Evolutionary conservation across 1,140 invertebrate genomes (phyloP), one percentile per base, ranked within the genome.

Genomic region (Euura lappo): DNA sequence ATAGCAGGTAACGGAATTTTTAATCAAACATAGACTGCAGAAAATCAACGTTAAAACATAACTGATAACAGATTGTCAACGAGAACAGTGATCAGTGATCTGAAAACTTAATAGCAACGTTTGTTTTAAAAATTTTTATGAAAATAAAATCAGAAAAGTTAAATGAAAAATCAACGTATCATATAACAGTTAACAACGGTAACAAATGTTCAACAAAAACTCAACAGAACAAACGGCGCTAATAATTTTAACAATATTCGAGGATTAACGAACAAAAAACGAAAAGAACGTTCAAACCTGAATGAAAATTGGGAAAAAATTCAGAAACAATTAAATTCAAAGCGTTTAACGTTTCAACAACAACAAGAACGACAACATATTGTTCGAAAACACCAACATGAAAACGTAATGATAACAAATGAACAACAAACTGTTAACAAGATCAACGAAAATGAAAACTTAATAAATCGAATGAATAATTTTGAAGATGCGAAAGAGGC

Each of bases 341-440:
- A 60, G 6, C 8, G 7, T 45, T 7, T 51, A 68, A 74, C 43
- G 65, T 69, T 68, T 78, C 7, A 78, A 81, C 72, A 80, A 73
- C 73, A 78, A 77, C 75, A 69, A 71, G 11, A 70, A 70, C 67
- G 8, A n/a, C 6, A 13, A 70, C n/a, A 70, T 44, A 70, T 70
- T 70, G 69, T 70, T 70, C 11, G 46, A 70, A 70, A 45, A 44
- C 7, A 42, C 10, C 10, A 70, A 60, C 69, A 47, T 44, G 42
- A 4, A 1, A 70, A 70, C 69, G 3, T 70, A 42, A 70, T n/a
- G 69, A 4, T 68, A 68, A 68, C 66, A 68, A 68, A 68, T 68
- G 11, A 68, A 42, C 44, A 68, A 68, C 66, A 68, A 68, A 42
- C 44, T 42, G 66, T 28, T 28, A 44, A 11, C 4, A 44, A 68